Evolutionary conservation across 2,888 invertebrate genomes (phyloP).

Genomic region (Drosophila infuscata): DNA sequence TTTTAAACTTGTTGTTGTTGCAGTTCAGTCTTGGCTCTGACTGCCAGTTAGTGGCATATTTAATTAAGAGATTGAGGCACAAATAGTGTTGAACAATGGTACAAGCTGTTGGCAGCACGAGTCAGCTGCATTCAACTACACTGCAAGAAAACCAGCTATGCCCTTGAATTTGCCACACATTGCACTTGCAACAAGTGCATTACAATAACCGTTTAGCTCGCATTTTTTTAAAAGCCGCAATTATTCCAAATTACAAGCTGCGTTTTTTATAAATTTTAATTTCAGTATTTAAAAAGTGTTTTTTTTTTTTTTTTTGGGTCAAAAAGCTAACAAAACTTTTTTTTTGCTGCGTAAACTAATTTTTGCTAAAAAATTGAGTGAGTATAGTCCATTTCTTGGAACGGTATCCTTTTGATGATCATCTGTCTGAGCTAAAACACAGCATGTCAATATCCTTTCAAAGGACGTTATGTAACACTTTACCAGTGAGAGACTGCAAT

Average conservation of each 20-base stretch:
- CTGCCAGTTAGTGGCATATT: constrained; percentile 77
- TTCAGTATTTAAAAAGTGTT: background rate
- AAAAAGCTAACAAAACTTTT: background rate
- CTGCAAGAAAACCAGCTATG: constrained; percentile 39
- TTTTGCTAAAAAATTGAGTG: too few species aligned
- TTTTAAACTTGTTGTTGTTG: constrained; percentile 18
- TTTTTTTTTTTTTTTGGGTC: too few species aligned
- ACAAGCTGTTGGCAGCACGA: constrained; percentile 72
- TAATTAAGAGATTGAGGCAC: constrained; percentile 83
- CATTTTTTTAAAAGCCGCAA: background rate
- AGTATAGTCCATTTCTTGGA: background rate
- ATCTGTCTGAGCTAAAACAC: background rate
- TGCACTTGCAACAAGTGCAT: background rate
- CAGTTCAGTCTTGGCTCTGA: constrained; percentile 27
- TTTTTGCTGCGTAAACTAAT: background rate
- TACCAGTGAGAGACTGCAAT: background rate
- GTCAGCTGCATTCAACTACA: constrained; percentile 50
- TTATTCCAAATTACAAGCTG: background rate
- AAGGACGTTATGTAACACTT: background rate
- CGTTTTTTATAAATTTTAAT: background rate
- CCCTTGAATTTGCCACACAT: background rate
- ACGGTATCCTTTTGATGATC: background rate
- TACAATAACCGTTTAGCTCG: background rate
- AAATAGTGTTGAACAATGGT: constrained; percentile 79
- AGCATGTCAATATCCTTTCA: background rate